Evolutionary conservation across 2,888 invertebrate species (phyloP), one percentile per base, ranked within the genome.

Genomic region (Thyatira batis): DNA sequence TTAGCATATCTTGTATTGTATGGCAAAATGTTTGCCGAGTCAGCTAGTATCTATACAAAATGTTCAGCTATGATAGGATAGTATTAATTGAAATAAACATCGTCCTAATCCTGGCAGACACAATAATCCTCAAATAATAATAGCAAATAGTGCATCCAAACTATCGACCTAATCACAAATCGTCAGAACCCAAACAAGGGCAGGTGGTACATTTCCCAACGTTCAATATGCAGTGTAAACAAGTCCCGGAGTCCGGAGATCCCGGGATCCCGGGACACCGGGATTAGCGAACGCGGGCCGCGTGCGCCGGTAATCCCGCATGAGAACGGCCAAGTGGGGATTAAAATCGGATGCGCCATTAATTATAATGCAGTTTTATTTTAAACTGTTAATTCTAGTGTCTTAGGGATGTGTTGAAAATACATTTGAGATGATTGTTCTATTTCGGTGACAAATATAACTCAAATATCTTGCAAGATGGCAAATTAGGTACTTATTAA

Each of bases 151-250:
- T 17, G 8, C 17, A 17, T 39, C 8, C 13, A 1, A 39, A 39
- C 39, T 39, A 39, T 39, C 8, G 8, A 39, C 25, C 45, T 51
- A 45, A 51, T 51, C 51, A 30, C 13, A 23, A 45, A 51, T 11
- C 27, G 51, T 51, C 28, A 21, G 45, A 51, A 27, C n/a, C 20
- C 45, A 51, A 51, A 51, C 51, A 44, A 20, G 20, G 45, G 48
- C 67, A 52, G 62, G 53, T 75, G 74, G 51, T 43, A 20, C 30
- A 20, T 30, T 70, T 72, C 75, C 69, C 72, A 68, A 55, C 57
- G 50, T 50, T 57, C 67, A 63, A 57, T 67, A 67, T 63, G 67
- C 64, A 65, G 55, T 46, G 68, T 61, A 67, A 69, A 71, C 73
- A 39, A 70, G 25, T 33, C 45, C 43, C 13, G 61, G 8, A 8